These are phyloP conservation scores for Atherinomorus stipes DNA, from an alignment of 2,113 vertebrate species.

Conservation along the genomic window DNA sequence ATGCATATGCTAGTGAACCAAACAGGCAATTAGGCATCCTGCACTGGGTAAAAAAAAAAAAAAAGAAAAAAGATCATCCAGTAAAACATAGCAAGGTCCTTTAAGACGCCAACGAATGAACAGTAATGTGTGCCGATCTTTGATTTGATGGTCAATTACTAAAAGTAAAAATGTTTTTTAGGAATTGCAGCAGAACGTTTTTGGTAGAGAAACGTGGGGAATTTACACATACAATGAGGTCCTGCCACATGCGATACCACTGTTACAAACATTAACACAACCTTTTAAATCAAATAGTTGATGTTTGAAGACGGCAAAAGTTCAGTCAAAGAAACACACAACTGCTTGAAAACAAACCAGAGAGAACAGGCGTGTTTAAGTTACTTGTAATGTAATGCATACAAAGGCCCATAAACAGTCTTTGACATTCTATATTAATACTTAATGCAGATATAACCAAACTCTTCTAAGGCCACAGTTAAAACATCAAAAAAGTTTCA, in stretches of 20 bases:
- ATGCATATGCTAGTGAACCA: background rate
- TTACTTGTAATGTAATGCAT: background rate
- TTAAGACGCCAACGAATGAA: no score
- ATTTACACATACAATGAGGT: background rate
- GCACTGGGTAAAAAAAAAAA: background rate
- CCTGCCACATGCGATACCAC: background rate
- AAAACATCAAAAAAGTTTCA: background rate
- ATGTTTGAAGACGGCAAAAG: background rate
- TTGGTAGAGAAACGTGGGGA: background rate
- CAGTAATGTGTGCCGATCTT: no score
- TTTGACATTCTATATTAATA: conserved; percentile 26
- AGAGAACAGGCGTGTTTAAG: background rate
- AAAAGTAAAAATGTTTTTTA: no score
- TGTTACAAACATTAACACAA: background rate
- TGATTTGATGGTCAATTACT: no score
- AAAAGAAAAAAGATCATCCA: no score
- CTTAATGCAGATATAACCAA: background rate
- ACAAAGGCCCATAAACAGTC: background rate
- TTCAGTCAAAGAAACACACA: background rate
- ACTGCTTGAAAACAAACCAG: background rate
- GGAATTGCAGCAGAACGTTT: background rate
- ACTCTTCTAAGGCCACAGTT: background rate
- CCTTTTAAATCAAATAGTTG: background rate
- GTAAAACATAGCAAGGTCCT: no score
- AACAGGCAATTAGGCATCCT: conserved; percentile 17